Base-by-base conservation (phyloP, 2,888 invertebrate species). In the Yponomeuta sedellus region DNA sequence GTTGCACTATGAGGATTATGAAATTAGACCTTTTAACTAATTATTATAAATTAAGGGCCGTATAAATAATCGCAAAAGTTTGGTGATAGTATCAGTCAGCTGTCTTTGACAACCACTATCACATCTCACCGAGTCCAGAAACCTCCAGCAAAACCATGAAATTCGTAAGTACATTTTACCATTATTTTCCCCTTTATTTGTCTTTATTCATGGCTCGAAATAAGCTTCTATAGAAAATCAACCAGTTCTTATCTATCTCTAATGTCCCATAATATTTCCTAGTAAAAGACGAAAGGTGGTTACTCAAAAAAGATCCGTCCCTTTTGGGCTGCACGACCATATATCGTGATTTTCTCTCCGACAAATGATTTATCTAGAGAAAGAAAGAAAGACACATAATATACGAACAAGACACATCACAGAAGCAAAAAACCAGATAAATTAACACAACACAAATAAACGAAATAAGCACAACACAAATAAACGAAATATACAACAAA, bases 1-100 rank as follows among this genome's bases (percentile, higher is more conserved):
- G 34, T 34, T 8, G 34, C 34, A 8, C 34, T 34, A 34, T 34
- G 10, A 6, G 8, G 34, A 52, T 52, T 52, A 52, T 52, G 2
- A 16, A 1, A 52, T 52, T 52, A 44, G 44, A 12, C 44, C 28
- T 28, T 44, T 44, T 44, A 52, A 1, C 44, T 52, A 52, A 52
- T 52, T 52, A 52, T 16, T 12, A 16, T 16, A 16, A 52, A 52
- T 52, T 52, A 52, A 52, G 44, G 44, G 44, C 44, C 44, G 16
- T 52, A 52, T 52, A 52, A 16, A 52, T 16, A 52, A 12, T 16
- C 2, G 44, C 44, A 16, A 52, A 52, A 52, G 44, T 52, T 52
- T 52, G 44, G 44, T 52, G 44, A 52, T 52, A 52, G 44, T 16
- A 58, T 58, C 58, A 58, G 58, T 58, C 58, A 58, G 58, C 22